These are phyloP conservation scores for Hemicentrotus pulcherrimus DNA, from an alignment of 35 echinoderm and acorn worm species.

Conservation along the genomic window DNA sequence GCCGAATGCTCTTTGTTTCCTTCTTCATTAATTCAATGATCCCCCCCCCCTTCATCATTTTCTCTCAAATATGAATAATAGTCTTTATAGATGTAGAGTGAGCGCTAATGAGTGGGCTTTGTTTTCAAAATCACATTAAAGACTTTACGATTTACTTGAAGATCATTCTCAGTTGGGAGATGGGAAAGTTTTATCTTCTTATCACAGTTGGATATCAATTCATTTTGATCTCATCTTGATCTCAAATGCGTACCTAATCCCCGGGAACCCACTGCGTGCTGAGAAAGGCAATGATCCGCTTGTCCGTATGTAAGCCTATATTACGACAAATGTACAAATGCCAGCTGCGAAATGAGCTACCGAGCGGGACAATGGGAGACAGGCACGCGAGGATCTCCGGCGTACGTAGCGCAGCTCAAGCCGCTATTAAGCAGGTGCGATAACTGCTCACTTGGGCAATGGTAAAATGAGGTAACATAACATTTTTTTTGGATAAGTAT, in stretches of 20 bases:
- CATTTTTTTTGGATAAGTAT: not conserved
- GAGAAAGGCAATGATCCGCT: not conserved
- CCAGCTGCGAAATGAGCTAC: constrained; percentile 7
- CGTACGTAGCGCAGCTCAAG: not conserved
- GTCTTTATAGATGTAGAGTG: not conserved
- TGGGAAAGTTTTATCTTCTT: not conserved
- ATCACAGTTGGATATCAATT: constrained; percentile 1
- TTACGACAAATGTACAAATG: not conserved
- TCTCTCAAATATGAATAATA: too few species aligned
- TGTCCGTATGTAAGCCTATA: not conserved
- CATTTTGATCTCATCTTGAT: not conserved
- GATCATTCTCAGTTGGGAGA: not conserved
- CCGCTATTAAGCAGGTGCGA: not conserved
- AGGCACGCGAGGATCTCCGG: not conserved
- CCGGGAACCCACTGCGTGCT: not conserved
- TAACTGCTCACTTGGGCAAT: not conserved
- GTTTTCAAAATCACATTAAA: not conserved
- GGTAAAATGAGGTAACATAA: not conserved
- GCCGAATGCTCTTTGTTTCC: too few species aligned
- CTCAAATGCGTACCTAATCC: not conserved
- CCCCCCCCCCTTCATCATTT: too few species aligned
- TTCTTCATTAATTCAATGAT: too few species aligned
- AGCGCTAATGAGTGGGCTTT: not conserved
- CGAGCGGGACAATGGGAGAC: not conserved
- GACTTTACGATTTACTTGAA: not conserved